Evolutionary conservation across 1,140 invertebrate species (phyloP).

Genomic region (Saxidomus purpurata): DNA sequence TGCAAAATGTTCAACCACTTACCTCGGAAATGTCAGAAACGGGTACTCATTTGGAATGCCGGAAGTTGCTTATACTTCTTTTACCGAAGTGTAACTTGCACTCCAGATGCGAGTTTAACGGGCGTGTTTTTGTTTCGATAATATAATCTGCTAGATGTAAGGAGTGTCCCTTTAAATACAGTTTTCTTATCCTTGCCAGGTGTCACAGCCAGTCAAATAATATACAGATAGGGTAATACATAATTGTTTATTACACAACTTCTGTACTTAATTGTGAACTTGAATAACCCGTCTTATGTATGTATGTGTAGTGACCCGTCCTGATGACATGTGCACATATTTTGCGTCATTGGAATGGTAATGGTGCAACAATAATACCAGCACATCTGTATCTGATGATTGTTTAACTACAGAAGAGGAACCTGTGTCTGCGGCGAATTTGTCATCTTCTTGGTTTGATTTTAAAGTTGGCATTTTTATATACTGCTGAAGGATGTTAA

Average conservation of each 20-base stretch:
- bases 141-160: too few relatives aligned
- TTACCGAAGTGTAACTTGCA: too few relatives aligned
- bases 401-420: not conserved
- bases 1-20: too few relatives aligned
- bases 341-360: not conserved
- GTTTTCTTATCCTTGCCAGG: not conserved
- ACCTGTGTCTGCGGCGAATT: not conserved
- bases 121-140: too few relatives aligned
- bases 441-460: slow-evolving; percentile 16
- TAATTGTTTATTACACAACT: slow-evolving; percentile 1
- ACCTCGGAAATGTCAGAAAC: too few relatives aligned
- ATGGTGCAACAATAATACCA: slow-evolving; percentile 35
- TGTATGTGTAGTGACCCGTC: slow-evolving; percentile 7
- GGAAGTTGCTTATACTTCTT: too few relatives aligned
- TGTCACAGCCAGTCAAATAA: slow-evolving; percentile 44
- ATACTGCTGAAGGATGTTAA: too few relatives aligned
- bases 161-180: not conserved
- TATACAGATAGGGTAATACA: slow-evolving; percentile 34
- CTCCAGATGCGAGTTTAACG: too few relatives aligned
- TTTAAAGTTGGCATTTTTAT: not conserved
- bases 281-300: slow-evolving; percentile 17
- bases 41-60: too few relatives aligned
- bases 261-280: slow-evolving; percentile 1
- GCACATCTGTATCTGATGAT: slow-evolving; percentile 27
- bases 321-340: not conserved